Evolutionary conservation across 2,113 vertebrate species (phyloP).

Genomic region (Lepus europaeus): DNA sequence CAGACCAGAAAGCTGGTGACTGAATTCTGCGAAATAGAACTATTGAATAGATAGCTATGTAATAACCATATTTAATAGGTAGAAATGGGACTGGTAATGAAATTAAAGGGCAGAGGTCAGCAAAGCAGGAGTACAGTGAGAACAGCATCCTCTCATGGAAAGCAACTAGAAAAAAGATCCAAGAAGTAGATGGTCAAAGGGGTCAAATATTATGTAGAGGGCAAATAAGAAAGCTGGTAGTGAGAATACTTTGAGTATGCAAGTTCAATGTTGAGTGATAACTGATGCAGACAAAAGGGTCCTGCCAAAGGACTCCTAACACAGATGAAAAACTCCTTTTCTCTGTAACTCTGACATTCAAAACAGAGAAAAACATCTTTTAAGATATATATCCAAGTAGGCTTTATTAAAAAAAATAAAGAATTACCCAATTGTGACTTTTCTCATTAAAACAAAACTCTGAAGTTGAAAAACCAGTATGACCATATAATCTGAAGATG

Average conservation of each 20-base stretch:
- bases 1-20: neutral
- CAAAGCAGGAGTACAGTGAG: neutral
- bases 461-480: neutral
- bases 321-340: neutral
- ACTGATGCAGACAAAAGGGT: neutral
- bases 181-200: neutral
- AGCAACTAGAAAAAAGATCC: neutral
- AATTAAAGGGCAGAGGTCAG: neutral
- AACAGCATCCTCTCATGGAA: neutral
- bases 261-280: neutral
- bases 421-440: neutral
- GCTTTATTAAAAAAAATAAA: too few species aligned
- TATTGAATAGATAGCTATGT: too few species aligned
- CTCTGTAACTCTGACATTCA: too few species aligned
- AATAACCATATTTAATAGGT: neutral
- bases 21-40: neutral
- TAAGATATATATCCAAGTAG: too few species aligned
- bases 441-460: conserved; percentile 27
- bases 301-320: neutral
- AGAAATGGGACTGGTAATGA: neutral
- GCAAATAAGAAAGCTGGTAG: neutral
- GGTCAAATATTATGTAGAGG: neutral
- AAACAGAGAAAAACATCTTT: too few species aligned
- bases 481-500: neutral
- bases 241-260: neutral